Conservation (phyloP, 2,888 invertebrate genomes). For the Lumbricus terrestris region DNA sequence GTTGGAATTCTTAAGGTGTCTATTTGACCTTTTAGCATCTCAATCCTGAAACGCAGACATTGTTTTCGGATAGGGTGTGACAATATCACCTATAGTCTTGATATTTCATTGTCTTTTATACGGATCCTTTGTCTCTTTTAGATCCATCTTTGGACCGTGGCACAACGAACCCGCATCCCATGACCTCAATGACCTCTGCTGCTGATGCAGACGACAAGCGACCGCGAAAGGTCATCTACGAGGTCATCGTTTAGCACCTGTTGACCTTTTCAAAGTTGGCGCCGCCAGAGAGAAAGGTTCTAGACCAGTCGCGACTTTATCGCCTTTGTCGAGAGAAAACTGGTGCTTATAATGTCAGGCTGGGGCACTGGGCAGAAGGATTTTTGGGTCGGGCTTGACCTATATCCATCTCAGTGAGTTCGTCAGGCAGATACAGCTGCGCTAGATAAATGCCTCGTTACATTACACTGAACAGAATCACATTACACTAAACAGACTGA, state of each 20-base stretch:
- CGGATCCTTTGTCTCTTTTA: background rate
- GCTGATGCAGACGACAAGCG: background rate
- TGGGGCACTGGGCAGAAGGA: background rate
- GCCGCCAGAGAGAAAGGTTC: too few species aligned
- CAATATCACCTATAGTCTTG: too few species aligned
- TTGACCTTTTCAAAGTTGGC: background rate
- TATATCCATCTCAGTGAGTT: background rate
- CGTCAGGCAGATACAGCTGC: background rate
- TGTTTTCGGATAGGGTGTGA: background rate
- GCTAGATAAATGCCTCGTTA: background rate
- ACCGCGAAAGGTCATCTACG: slow-evolving; percentile 27
- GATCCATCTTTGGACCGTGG: background rate
- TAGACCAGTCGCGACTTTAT: background rate
- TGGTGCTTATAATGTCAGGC: background rate
- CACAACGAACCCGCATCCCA: background rate
- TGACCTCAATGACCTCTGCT: background rate
- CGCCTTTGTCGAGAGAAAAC: background rate
- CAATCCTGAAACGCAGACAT: background rate
- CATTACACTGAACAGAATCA: background rate
- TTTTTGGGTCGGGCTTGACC: background rate
- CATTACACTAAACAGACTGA: background rate
- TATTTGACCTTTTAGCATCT: too few species aligned
- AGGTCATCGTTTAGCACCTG: slow-evolving; percentile 23
- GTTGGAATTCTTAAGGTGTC: too few species aligned
- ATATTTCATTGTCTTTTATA: background rate